phyloP scores from a whole-genome alignment of 1,140 invertebrate genomes.

The Papilio polyxenes region DNA sequence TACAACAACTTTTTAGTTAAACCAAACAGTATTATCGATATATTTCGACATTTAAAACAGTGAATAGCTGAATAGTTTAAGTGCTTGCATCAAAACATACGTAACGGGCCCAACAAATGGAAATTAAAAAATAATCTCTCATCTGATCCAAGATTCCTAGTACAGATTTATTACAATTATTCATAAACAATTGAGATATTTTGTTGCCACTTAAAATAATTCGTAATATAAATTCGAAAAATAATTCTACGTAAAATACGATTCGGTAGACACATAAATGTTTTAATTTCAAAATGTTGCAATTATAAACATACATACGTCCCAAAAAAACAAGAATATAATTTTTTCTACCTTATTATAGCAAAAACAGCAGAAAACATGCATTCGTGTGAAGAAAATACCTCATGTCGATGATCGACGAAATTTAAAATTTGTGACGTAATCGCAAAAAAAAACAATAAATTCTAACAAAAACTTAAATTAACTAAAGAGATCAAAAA shows the following conservation, averaged over 20 bases:
- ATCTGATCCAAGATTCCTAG: neutral
- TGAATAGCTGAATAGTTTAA: constrained; percentile 44
- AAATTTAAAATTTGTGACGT: neutral
- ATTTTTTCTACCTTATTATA: neutral
- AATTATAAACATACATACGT: constrained; percentile 18
- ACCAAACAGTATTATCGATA: constrained; percentile 53
- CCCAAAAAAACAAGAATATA: too few species aligned
- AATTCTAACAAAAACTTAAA: too few species aligned
- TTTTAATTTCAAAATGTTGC: constrained; percentile 19
- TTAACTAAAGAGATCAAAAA: too few species aligned
- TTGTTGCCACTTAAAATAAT: constrained; percentile 10
- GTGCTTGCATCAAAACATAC: constrained; percentile 36
- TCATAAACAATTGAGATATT: constrained; percentile 1
- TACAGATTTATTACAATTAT: neutral
- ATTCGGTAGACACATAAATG: constrained; percentile 24
- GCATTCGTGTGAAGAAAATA: neutral
- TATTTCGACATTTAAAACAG: constrained; percentile 53
- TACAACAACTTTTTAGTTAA: constrained; percentile 70
- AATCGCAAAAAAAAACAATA: neutral
- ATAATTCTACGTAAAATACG: constrained; percentile 25
- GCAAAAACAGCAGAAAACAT: neutral
- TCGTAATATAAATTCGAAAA: constrained; percentile 14
- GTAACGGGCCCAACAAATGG: neutral
- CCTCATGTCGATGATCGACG: too few species aligned
- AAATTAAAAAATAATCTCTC: neutral